Percentiles rank a stretch among this genome's conserved stretches.
Conservation (phyloP, 2,888 invertebrate species). For the Sinodicranocentrus sp. region DNA sequence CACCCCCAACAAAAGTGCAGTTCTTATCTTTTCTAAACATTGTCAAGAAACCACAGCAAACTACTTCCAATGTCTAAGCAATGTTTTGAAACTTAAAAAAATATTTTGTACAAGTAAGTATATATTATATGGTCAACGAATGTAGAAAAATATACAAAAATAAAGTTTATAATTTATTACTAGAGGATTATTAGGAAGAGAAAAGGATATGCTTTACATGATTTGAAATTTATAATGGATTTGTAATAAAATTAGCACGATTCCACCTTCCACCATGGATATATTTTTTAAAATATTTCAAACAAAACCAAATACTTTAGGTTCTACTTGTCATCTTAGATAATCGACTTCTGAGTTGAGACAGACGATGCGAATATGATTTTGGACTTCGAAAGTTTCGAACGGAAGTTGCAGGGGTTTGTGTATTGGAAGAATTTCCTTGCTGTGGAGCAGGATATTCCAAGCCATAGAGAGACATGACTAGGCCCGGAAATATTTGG, state of each 20-base stretch:
- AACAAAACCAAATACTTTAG: too few species aligned
- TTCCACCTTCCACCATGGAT: too few species aligned
- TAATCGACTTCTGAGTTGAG: constrained; percentile 7
- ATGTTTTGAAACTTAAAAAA: neutral
- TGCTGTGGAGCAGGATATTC: constrained; percentile 38
- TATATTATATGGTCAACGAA: constrained; percentile 11
- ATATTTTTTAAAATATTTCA: too few species aligned
- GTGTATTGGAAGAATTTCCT: neutral
- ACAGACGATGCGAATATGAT: neutral
- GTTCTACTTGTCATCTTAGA: too few species aligned
- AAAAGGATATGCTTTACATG: too few species aligned
- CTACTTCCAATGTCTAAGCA: constrained; percentile 4
- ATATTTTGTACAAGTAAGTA: neutral
- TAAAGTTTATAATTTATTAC: too few species aligned
- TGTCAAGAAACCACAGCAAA: constrained; percentile 44
- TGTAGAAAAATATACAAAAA: neutral
- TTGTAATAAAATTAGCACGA: neutral
- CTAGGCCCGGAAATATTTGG: neutral
- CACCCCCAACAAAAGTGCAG: constrained; percentile 62
- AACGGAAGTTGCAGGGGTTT: neutral
- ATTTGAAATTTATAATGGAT: neutral
- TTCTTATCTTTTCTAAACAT: constrained; percentile 45
- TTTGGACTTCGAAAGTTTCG: neutral
- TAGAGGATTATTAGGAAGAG: too few species aligned
- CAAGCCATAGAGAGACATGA: constrained; percentile 27